Base-by-base conservation (phyloP, 1,140 invertebrate species). In the Halesus radiatus region DNA sequence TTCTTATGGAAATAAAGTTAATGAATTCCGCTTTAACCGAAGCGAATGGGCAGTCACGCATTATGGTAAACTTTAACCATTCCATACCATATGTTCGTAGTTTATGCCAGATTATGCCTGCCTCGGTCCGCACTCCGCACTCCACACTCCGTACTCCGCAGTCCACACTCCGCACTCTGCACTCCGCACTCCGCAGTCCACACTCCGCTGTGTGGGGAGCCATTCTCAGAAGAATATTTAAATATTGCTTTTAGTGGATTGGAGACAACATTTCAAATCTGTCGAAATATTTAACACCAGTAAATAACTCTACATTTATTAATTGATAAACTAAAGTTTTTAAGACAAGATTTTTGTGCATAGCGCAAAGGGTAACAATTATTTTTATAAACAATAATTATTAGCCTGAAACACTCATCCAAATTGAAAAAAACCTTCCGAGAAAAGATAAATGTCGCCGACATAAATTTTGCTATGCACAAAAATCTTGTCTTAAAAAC, bases 21-120 rank as follows among this genome's bases (percentile, higher is more conserved):
- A 75, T 80, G 79, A 75, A 80, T 80, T 80, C 72, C 58, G 15
- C n/a, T 68, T 62, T 18, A 54, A 76, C 32, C 73, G 79, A n/a
- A 66, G 37, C 70, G 58, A 80, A 80, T 80, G 56, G 45, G 37
- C 16, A 76, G 79, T 80, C 79, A 80, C 79, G 79, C 70, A 76
- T 80, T 75, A 64, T 72, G 68, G 52, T 72, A 72, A 56, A 75
- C 54, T 56, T 37, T 23, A 75, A 45, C 72, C 72, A 75, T 75
- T 75, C 37, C 72, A 58, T 58, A 58, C 53, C 66, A 70, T 72
- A 56, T 70, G 77, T 32, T 56, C 72, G 18, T 56, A 58, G 23
- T 75, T 56, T 56, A 58, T 75, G 52, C 3, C 50, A 58, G 23
- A 58, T 32, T 56, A 58, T 75, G 52, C 18, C 50, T 73, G 70